Base-by-base conservation (phyloP, 2,113 vertebrate species). In the Dendrocopos noguchii region DNA sequence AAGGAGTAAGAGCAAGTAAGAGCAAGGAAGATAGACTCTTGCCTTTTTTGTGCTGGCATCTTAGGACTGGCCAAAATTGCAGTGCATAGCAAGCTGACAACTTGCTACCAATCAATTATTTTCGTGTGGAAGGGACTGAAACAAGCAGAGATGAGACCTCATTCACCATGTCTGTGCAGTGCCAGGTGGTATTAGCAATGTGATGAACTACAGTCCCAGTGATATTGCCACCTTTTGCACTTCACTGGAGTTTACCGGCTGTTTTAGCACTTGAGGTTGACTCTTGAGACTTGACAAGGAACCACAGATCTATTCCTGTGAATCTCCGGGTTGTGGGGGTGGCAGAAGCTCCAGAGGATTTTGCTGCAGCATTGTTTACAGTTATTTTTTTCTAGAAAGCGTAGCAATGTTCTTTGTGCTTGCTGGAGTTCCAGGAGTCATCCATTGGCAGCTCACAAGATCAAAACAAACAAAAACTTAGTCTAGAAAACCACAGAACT, bases 21-120 rank as follows among this genome's bases (percentile, higher is more conserved):
- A 56, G 16, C 9, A 31, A 76, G 68, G 75, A 16, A 92, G 84
- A 93, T 60, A 63, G 60, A 80, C 59, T 89, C 21, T 31, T 11
- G 47, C 24, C 79, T 80, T 91, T 64, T 81, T n/a, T 56, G 14
- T 56, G 2, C 60, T 85, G 89, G 82, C 60, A 93, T 60, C 2
- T 82, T 56, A 36, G 52, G 16, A 50, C 86, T 82, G 75, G 42
- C 81, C 68, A 33, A 84, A 83, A 77, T 44, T 83, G 52, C 42
- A 57, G 56, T 6, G 22, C 20, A 1, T 2, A 36, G 18, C 7
- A 36, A 93, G 18, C 61, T 90, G 93, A 85, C 79, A 89, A 53
- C 82, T 91, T 75, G 61, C 47, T 87, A 64, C 78, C 78, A 87
- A 57, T 85, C 81, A 89, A 53, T 87, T 85, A 72, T 74, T 85